Base-by-base conservation (phyloP, 2,888 invertebrate genomes). In the Xestia ashworthii region DNA sequence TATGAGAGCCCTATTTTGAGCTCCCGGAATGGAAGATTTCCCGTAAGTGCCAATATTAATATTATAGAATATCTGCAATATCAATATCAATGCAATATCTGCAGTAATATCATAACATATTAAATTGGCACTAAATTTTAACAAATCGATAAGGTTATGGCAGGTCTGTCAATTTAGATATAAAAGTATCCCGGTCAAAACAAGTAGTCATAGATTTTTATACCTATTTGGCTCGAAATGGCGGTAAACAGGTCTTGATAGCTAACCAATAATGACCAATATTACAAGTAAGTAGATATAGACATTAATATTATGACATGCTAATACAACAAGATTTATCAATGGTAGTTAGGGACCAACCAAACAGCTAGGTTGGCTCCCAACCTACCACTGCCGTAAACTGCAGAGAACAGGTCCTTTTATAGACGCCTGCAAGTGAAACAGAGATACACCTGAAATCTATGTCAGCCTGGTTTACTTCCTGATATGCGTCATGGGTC, bases 371-470 rank as follows among this genome's bases (percentile, higher is more conserved):
- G 65, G 65, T 65, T 65, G 65, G 44, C 65, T 9, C 65, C 65
- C 44, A 65, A 44, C 8, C 44, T 4, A 65, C n/a, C 65, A 65
- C 65, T 65, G 65, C n/a, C 44, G 65, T 65, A 44, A 44, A 65
- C 44, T 65, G 44, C 44, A 65, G 16, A 44, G n/a, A 25, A 44
- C 65, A 25, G 44, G 44, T 65, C 65, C n/a, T 65, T 65, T 44
- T 65, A 65, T 44, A 65, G 44, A 9, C 44, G 44, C 44, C 65
- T 65, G 44, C n/a, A 65, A 25, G 1, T 25, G 64, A 44, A 12
- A 65, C n/a, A n/a, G 44, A 65, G 12, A n/a, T 44, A n/a, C n/a
- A n/a, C n/a, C 16, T 44, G 25, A 44, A n/a, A 25, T 44, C 62
- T 44, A n/a, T n/a, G 44, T 44, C 25, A 25, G 8, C n/a, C 44